phyloP scores from a whole-genome alignment of 2,113 vertebrate genomes.

The Melanostigma gelatinosum region DNA sequence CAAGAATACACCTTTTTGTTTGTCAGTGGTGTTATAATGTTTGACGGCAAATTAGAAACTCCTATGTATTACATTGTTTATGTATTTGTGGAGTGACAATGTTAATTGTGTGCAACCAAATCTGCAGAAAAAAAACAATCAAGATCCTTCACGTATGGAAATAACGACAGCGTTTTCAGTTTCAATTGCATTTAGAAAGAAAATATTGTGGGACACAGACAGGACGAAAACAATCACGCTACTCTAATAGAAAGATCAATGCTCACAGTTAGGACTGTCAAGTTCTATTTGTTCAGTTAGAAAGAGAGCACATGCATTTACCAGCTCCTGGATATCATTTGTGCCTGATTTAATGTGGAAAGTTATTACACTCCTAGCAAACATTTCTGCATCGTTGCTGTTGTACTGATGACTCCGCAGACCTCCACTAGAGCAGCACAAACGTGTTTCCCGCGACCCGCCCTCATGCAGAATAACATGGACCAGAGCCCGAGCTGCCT shows the following conservation, averaged over 20 bases:
- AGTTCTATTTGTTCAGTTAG: constrained; percentile 3
- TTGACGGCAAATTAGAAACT: background rate
- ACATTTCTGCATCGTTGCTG: background rate
- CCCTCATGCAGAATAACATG: constrained; percentile 25
- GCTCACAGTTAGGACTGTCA: background rate
- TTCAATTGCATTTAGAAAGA: background rate
- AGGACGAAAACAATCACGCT: background rate
- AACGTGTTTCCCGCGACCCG: background rate
- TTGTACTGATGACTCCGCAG: background rate
- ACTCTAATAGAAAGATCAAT: constrained; percentile 37
- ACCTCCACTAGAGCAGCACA: constrained; percentile 3
- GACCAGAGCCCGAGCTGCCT: constrained; percentile 15
- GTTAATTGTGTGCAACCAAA: background rate
- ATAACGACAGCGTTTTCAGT: background rate
- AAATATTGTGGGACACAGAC: background rate
- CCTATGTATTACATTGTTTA: background rate
- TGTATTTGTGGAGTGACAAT: background rate
- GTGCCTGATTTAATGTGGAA: background rate
- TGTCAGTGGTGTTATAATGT: background rate
- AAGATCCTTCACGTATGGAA: background rate
- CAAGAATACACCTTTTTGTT: background rate
- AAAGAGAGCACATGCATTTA: background rate
- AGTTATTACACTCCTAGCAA: background rate
- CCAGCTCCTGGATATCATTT: background rate
- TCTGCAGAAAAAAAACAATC: background rate